Evolutionary conservation across 1,140 invertebrate species (phyloP), one percentile per base, ranked within the genome.

Genomic region (Drosophila baimaii): DNA sequence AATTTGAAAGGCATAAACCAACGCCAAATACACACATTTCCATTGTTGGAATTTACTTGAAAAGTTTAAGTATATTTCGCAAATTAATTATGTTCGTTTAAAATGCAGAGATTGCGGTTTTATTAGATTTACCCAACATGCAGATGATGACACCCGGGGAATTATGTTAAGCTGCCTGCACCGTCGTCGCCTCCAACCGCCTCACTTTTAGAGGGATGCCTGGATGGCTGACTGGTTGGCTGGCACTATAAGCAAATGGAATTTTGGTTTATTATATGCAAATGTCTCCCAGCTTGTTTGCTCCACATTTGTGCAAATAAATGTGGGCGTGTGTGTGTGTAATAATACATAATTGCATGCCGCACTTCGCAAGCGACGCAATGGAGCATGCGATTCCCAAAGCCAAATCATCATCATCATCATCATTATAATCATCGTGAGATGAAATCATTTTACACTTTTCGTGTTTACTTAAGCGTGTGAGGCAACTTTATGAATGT

Each of bases 381-480:
- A 79, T 78, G 69, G 68, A 85, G 71, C 75, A 47, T 65, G 73
- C 73, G 57, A 59, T 58, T 64, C 49, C 51, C 63, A 59, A 65
- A 77, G 77, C 81, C 77, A 80, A 84, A 77, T 84, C 81, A 83
- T 79, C 70, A 71, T 83, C 79, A 78, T 79, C 62, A 77, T 82
- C 68, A 31, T 33, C 12, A 5, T 82, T 81, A 84, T 84, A 68
- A 84, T 43, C 51, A 35, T 82, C 81, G 81, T 85, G 78, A 85
- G 76, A 79, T 81, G 81, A 85, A 85, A 85, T 85, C 81, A 79
- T 88, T 86, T 86, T 78, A 77, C 83, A 86, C 83, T 86, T 86
- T 86, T 88, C 63, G 76, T 79, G 83, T 88, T 88, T 88, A 86
- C 83, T 86, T 86, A 77, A 88, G 83, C 83, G 83, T 86, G 78